A percentile compares a stretch with the other conserved stretches of the same genome.
phyloP scores from a whole-genome alignment of 2,113 vertebrate species.

The Ceyx melanurus region DNA sequence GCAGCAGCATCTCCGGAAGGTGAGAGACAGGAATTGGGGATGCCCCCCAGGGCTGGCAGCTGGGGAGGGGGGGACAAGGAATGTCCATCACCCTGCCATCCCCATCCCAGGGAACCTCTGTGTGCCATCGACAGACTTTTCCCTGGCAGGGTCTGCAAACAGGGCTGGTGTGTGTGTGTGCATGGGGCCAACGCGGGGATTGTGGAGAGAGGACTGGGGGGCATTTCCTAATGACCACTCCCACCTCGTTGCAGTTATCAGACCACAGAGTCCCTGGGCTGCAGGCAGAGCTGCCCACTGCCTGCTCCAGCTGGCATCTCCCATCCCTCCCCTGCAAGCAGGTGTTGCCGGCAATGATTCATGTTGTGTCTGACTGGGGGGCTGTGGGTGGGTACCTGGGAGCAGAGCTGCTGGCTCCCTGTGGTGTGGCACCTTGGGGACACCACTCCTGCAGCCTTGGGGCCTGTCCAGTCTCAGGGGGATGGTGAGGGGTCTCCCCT shows the following conservation, averaged over 20 bases:
- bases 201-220: background rate
- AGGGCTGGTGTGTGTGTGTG: accelerated
- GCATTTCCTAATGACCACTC: background rate
- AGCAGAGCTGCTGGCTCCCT: background rate
- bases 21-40: slow-evolving; percentile 31
- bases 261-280: background rate
- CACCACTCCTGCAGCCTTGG: background rate
- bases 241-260: background rate
- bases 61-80: background rate
- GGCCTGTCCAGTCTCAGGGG: background rate
- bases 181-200: background rate
- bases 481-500: background rate
- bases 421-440: background rate
- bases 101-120: background rate
- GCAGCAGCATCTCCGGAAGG: slow-evolving; percentile 77
- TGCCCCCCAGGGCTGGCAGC: background rate
- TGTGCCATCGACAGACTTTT: background rate
- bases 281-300: background rate
- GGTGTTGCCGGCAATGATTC: background rate
- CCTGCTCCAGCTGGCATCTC: background rate
- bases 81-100: background rate
- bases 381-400: background rate
- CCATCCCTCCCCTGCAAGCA: background rate
- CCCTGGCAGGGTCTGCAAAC: background rate
- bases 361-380: background rate